Evolutionary conservation across 2,113 vertebrate species (phyloP).

Genomic region (Mystacornis crossleyi): DNA sequence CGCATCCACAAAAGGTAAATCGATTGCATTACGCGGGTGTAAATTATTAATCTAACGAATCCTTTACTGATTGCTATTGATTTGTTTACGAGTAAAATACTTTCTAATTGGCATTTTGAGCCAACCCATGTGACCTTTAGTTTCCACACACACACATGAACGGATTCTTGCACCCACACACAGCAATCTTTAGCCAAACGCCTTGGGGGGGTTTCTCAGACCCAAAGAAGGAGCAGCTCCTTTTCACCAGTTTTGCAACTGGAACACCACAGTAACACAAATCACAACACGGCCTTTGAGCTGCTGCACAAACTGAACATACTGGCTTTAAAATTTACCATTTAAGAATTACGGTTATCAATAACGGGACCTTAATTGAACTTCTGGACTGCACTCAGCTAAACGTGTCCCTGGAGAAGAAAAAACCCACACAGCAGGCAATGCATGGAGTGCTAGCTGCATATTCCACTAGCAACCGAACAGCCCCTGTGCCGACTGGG

Average conservation of each 20-base stretch:
- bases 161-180: neutral
- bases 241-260: neutral
- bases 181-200: neutral
- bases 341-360: neutral
- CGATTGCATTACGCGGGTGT: neutral
- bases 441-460: neutral
- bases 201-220: neutral
- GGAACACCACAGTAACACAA: neutral
- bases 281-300: neutral
- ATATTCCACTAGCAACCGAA: neutral
- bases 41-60: conserved; percentile 30
- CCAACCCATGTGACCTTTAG: neutral
- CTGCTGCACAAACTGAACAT: neutral
- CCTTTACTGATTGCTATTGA: neutral
- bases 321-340: neutral
- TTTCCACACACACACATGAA: neutral
- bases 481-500: neutral
- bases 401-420: neutral
- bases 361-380: neutral
- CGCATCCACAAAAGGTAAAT: neutral
- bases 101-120: neutral
- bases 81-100: neutral
- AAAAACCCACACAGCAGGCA: neutral
- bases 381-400: neutral
- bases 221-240: neutral